phyloP scores from a whole-genome alignment of 2,113 vertebrate genomes.

The Engystomops pustulosus region DNA sequence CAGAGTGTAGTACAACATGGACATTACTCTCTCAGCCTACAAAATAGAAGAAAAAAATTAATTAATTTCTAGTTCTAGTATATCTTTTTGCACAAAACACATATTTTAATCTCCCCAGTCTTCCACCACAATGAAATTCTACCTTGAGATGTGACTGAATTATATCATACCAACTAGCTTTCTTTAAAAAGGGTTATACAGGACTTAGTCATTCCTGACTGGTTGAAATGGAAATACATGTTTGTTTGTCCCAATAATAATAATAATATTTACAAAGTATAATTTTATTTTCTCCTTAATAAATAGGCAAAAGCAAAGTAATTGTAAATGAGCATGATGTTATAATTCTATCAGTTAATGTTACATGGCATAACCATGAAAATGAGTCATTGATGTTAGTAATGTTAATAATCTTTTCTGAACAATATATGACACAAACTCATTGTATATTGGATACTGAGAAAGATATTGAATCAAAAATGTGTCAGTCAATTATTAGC shows the following conservation, averaged over 20 bases:
- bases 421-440: not conserved
- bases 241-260: no score
- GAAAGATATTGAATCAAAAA: not conserved
- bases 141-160: no score
- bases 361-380: no score
- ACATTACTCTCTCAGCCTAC: slow-evolving; percentile 84
- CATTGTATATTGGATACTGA: not conserved
- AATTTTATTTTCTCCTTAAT: not conserved
- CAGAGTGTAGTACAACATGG: slow-evolving; percentile 98
- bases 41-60: slow-evolving; percentile 56
- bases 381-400: not conserved
- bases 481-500: not conserved
- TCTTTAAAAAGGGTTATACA: no score
- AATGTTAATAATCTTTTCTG: not conserved
- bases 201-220: no score
- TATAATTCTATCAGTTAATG: not conserved
- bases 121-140: no score
- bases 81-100: no score
- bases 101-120: no score
- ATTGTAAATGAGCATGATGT: no score
- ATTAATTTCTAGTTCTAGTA: no score
- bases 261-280: not conserved
- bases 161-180: no score
- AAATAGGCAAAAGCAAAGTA: not conserved
- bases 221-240: no score